Conservation (phyloP, 2,113 vertebrate genomes). For the Heterotilapia buettikoferi region DNA sequence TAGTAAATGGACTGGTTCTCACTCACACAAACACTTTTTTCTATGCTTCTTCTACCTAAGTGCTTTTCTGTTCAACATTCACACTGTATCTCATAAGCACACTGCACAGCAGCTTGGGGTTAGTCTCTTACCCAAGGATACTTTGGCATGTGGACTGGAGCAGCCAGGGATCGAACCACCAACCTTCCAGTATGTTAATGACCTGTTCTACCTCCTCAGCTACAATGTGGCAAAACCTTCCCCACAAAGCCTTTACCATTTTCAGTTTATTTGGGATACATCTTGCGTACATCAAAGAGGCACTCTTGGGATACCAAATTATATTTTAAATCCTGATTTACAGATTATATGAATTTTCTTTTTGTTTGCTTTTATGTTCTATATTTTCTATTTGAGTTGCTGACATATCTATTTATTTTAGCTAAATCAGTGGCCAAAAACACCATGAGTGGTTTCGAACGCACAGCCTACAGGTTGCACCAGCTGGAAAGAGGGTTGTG, state of each 20-base stretch:
- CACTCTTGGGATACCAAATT: background rate
- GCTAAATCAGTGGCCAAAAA: background rate
- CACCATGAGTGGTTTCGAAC: background rate
- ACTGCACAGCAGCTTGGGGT: background rate
- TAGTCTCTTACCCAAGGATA: background rate
- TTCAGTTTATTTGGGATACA: background rate
- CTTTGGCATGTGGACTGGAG: background rate
- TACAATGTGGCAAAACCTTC: background rate
- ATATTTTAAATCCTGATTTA: background rate
- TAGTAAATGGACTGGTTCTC: background rate
- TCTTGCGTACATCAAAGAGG: background rate
- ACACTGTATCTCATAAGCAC: background rate
- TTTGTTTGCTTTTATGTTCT: background rate
- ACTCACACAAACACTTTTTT: background rate
- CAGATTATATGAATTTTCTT: background rate
- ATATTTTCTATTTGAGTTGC: background rate
- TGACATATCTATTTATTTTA: background rate
- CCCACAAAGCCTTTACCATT: background rate
- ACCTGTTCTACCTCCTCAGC: background rate
- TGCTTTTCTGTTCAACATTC: background rate
- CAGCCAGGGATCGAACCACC: background rate
- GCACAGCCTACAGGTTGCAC: background rate
- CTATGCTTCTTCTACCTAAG: background rate
- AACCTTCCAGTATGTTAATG: background rate
- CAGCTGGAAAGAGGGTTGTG: background rate